Conservation (phyloP, 2,888 invertebrate genomes). For the Periphyllus acericola region DNA sequence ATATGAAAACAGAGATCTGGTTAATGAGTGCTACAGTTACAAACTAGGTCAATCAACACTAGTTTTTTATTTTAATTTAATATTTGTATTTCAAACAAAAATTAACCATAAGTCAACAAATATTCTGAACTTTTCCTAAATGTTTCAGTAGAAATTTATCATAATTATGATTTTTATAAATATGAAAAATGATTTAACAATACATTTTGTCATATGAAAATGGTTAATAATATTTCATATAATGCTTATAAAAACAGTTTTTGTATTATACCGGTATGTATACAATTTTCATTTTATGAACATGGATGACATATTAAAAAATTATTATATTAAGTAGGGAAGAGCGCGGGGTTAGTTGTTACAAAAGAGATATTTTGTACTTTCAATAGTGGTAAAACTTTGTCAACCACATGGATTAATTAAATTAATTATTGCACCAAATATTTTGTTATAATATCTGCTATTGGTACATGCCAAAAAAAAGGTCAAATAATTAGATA, state of each 20-base stretch:
- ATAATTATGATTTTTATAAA: too few species aligned
- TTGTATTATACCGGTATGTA: too few species aligned
- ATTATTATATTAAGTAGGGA: too few species aligned
- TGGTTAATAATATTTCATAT: too few species aligned
- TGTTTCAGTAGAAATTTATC: too few species aligned
- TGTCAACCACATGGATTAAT: not conserved
- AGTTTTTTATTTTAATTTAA: not conserved
- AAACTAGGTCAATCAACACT: not conserved
- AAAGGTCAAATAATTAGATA: too few species aligned
- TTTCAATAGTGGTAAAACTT: not conserved
- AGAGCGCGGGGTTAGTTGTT: slow-evolving; percentile 20
- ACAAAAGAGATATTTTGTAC: not conserved
- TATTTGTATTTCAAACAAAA: not conserved
- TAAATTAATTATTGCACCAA: not conserved
- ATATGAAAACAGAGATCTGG: not conserved
- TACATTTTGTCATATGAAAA: too few species aligned
- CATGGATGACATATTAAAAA: too few species aligned
- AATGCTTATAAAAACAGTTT: too few species aligned
- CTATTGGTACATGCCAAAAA: too few species aligned
- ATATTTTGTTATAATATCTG: not conserved
- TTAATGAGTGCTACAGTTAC: not conserved
- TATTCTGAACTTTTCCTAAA: not conserved
- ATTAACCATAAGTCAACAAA: not conserved
- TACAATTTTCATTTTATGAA: too few species aligned
- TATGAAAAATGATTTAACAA: too few species aligned